Evolutionary conservation across 2,113 vertebrate genomes (phyloP).

Genomic region (Oxyruncus cristatus): DNA sequence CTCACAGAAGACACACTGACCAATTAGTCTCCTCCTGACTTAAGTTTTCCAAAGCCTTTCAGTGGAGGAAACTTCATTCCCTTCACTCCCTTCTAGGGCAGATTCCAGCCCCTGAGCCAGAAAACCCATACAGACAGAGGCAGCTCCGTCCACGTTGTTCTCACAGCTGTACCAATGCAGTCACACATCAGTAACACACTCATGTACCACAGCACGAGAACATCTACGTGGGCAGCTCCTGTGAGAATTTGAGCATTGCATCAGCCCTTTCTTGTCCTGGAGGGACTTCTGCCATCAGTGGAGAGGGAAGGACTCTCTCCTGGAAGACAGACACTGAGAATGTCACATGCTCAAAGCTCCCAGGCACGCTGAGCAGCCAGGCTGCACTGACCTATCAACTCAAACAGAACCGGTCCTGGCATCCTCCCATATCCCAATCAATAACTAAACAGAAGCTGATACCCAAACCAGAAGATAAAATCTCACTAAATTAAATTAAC

Average conservation of each 20-base stretch:
- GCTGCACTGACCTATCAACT: not conserved
- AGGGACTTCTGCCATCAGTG: not conserved
- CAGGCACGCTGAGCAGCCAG: rapidly evolving
- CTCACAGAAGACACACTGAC: not conserved
- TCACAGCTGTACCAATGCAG: not conserved
- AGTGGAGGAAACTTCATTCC: not conserved
- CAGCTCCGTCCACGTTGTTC: not conserved
- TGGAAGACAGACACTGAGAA: too few relatives aligned
- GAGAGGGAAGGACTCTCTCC: not conserved
- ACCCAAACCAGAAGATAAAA: conserved; percentile 67
- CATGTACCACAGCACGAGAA: not conserved
- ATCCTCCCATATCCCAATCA: conserved; percentile 18
- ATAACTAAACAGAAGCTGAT: conserved; percentile 70
- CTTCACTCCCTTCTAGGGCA: not conserved
- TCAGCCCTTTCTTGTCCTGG: not conserved
- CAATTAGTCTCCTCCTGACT: not conserved
- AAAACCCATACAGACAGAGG: not conserved
- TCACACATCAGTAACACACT: not conserved
- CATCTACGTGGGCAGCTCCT: not conserved
- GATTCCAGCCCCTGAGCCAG: not conserved
- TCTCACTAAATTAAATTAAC: conserved; percentile 76
- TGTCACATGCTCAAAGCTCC: rapidly evolving
- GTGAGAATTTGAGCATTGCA: not conserved
- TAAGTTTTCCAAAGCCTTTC: not conserved
- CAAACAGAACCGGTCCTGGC: not conserved